These are phyloP conservation scores for Drosophila stalkeri DNA, from an alignment of 2,888 invertebrate species.

Conservation along the genomic window DNA sequence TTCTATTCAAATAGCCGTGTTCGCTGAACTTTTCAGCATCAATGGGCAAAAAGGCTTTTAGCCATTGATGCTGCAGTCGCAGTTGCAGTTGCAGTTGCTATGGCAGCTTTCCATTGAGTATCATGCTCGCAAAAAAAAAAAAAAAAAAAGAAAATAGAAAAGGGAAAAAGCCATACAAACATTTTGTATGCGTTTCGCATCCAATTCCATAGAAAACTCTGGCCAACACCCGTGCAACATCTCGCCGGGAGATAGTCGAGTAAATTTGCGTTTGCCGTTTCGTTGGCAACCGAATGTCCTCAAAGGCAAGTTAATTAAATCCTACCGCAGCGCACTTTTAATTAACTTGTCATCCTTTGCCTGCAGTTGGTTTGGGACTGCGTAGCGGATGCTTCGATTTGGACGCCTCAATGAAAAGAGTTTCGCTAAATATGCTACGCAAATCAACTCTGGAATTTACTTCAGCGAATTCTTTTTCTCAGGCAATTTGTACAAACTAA, in stretches of 20 bases:
- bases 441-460: background rate
- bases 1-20: background rate
- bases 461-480: background rate
- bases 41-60: background rate
- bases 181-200: conserved; percentile 8
- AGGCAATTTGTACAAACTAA: background rate
- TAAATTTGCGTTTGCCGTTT: conserved; percentile 14
- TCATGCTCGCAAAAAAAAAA: conserved; percentile 19
- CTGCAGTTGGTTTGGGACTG: background rate
- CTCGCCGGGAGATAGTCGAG: conserved; percentile 6
- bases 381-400: conserved; percentile 22
- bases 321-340: conserved; percentile 28
- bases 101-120: conserved; percentile 34
- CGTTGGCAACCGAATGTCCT: conserved; percentile 25
- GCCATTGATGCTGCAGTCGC: conserved; percentile 10
- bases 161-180: conserved; percentile 5
- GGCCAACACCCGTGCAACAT: background rate
- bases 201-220: conserved; percentile 2
- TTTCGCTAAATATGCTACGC: background rate
- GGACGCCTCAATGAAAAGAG: conserved; percentile 23
- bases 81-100: conserved; percentile 28
- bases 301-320: conserved; percentile 49
- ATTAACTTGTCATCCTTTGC: conserved; percentile 46
- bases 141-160: too few relatives aligned
- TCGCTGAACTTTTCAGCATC: conserved; percentile 13